Conservation (phyloP, 1,140 invertebrate species). For the Drosophila pectinifera region DNA sequence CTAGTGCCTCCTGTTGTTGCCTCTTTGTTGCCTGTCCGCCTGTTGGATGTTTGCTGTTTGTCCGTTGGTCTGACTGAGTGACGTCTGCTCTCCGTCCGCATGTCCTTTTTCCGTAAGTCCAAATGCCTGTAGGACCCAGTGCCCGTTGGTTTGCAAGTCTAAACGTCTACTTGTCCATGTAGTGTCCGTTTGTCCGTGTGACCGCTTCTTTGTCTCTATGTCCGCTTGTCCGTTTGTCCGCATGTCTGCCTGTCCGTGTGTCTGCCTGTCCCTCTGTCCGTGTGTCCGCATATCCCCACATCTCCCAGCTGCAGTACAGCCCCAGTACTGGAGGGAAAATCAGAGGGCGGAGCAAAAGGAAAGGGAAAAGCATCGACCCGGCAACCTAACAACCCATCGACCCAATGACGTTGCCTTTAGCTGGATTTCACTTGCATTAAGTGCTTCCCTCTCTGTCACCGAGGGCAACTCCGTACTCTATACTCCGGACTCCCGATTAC, state of each 20-base stretch:
- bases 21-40: conserved; percentile 6
- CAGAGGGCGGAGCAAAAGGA: conserved; percentile 12
- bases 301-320: conserved; percentile 17
- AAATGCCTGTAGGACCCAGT: conserved; percentile 8
- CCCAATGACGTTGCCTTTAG: conserved; percentile 62
- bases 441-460: conserved; percentile 59
- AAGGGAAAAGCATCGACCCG: conserved; percentile 38
- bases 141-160: conserved; percentile 5
- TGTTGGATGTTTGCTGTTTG: conserved; percentile 41
- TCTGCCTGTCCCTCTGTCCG: not conserved
- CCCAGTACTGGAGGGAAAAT: conserved; percentile 9
- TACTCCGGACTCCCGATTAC: not conserved
- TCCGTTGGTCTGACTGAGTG: conserved; percentile 67
- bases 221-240: not conserved
- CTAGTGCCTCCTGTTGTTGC: conserved; percentile 3
- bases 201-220: not conserved
- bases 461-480: conserved; percentile 3
- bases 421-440: conserved; percentile 77
- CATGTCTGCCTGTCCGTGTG: conserved; percentile 4
- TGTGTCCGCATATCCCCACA: not conserved
- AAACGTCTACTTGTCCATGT: conserved; percentile 34
- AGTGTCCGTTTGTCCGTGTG: conserved; percentile 3
- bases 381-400: conserved; percentile 61
- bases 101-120: conserved; percentile 19
- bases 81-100: conserved; percentile 36